Evolutionary conservation across 1,140 invertebrate species (phyloP), one percentile per base, ranked within the genome.

Genomic region (Aphelinus atriplicis): DNA sequence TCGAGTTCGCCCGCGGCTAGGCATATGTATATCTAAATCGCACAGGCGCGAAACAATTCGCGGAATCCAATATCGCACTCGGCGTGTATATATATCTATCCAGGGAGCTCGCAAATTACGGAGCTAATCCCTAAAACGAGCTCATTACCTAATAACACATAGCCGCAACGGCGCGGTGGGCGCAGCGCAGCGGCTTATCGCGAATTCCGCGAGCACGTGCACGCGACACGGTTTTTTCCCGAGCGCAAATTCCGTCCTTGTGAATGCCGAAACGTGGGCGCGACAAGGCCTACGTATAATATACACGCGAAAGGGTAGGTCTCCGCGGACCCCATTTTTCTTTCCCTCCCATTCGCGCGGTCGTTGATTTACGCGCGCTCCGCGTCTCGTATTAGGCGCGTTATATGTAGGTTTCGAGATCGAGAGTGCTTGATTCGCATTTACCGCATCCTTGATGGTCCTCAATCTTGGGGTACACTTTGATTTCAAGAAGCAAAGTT

Each of bases 191-290:
- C 26, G 26, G 26, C 26, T 26, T 26, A 26, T 26, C 26, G 26
- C 26, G 26, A 26, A 26, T 26, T 26, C 26, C 26, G 26, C 26
- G 26, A 26, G 26, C 26, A 26, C 26, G 10, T 53, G 1, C 56
- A 26, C 46, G 58, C n/a, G 43, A 3, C 3, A 1, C 2, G 9
- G 10, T 46, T 71, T 62, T 71, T 71, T 55, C 2, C n/a, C 7
- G 7, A 42, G 10, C 2, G n/a, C 26, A 46, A 70, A 70, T 70
- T 70, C 68, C 68, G 72, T 50, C 64, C 72, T 73, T 73, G 72
- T n/a, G 72, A 73, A 73, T 73, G 72, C 46, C 72, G 64, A 5
- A 6, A 45, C 51, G 60, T 56, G 42, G 70, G 42, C 53, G 60
- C 10, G 60, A 42, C n/a, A 61, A 60, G 1, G 47, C 7, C 50